These are phyloP conservation scores for Hemitrygon akajei DNA, from an alignment of 2,797 vertebrate genomes.

Conservation along the genomic window DNA sequence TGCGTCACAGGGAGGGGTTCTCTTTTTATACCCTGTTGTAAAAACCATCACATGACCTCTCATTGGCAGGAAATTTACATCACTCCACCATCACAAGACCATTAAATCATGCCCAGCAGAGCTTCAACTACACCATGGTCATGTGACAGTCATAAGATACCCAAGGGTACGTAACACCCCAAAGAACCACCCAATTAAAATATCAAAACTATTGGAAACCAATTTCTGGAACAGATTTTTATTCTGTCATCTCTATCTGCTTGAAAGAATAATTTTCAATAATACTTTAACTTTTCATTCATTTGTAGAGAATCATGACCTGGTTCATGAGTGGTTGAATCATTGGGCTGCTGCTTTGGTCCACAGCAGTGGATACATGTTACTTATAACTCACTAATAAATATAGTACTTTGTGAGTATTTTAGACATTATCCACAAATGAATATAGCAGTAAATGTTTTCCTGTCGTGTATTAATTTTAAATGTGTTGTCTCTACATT, in stretches of 20 bases:
- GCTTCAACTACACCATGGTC: no score
- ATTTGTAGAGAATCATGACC: background rate
- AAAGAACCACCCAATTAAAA: no score
- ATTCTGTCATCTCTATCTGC: background rate
- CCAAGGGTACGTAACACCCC: no score
- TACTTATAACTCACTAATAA: background rate
- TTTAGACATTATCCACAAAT: background rate
- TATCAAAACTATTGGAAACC: no score
- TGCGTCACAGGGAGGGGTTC: no score
- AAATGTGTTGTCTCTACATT: background rate
- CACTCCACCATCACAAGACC: no score
- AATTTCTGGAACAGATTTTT: background rate
- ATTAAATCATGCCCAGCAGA: no score
- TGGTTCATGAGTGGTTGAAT: background rate
- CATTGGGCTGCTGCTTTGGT: background rate
- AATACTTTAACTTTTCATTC: background rate
- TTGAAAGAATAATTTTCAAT: background rate
- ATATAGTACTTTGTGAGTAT: background rate
- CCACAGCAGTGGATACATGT: background rate
- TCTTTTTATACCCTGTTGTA: no score
- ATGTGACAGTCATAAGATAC: no score
- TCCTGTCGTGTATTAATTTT: background rate
- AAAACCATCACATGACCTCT: no score
- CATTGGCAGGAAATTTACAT: no score
- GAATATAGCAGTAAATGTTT: background rate